phyloP scores from a whole-genome alignment of 2,888 invertebrate genomes.

The Phengaris alcon region DNA sequence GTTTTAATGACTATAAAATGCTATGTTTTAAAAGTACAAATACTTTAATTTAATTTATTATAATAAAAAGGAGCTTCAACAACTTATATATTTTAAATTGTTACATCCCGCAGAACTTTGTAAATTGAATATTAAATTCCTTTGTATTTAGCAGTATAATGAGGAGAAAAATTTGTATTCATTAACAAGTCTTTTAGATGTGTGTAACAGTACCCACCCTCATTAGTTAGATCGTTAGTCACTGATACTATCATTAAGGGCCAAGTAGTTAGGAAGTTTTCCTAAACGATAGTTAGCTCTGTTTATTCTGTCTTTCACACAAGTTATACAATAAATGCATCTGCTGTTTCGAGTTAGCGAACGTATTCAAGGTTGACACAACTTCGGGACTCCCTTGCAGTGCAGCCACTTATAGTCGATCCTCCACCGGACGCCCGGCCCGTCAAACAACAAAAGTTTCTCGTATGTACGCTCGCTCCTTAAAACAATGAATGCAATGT shows the following conservation, averaged over 20 bases:
- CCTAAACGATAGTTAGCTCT: slow-evolving; percentile 25
- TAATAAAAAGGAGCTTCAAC: background rate
- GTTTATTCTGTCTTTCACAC: background rate
- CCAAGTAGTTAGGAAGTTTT: slow-evolving; percentile 38
- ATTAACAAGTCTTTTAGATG: slow-evolving; percentile 38
- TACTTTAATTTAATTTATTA: background rate
- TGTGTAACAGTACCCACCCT: slow-evolving; percentile 39
- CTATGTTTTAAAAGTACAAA: background rate
- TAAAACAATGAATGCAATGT: slow-evolving; percentile 77
- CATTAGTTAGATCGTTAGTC: slow-evolving; percentile 42
- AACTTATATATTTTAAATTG: background rate
- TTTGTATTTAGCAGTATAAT: slow-evolving; percentile 31
- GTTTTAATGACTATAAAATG: background rate
- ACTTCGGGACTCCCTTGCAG: slow-evolving; percentile 35
- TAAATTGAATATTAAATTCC: slow-evolving; percentile 7
- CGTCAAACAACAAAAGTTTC: slow-evolving; percentile 68
- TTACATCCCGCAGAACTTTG: background rate
- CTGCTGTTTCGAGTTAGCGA: slow-evolving; percentile 32
- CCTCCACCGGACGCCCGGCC: slow-evolving; percentile 49
- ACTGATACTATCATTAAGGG: slow-evolving; percentile 38
- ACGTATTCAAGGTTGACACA: slow-evolving; percentile 30
- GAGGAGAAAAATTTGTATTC: slow-evolving; percentile 35
- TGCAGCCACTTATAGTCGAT: slow-evolving; percentile 47
- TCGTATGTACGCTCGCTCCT: slow-evolving; percentile 62
- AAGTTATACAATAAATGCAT: slow-evolving; percentile 6